Base-by-base conservation (phyloP, 2,888 invertebrate genomes). In the Eupithecia inturbata region DNA sequence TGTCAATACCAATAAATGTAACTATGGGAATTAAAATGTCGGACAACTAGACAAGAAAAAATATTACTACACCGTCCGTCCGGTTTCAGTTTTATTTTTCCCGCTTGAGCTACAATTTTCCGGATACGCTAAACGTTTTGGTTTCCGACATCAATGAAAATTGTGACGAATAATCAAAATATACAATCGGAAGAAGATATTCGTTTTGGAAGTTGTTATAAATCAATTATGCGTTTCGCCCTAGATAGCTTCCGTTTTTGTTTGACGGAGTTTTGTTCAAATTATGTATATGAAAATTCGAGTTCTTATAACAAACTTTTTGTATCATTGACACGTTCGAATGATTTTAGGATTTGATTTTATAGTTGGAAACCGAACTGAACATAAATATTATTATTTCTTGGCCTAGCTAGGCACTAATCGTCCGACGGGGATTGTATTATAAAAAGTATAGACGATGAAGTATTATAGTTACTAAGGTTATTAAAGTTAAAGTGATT, bases 111-210 rank as follows among this genome's bases (percentile, higher is more conserved):
- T 67, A 53, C 64, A 57, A 22, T 26, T 72, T 73, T 75, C 68
- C 77, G 79, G 79, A 79, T 74, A 73, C 70, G n/a, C 72, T 67
- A 64, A 70, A 72, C 75, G 71, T 79, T 70, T 70, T 75, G 62
- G 70, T 60, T 75, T 80, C 78, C 80, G 79, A 69, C 53, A 75
- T 31, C 70, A 39, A 77, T 78, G 45, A 12, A 60, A 57, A 33
- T 69, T 75, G 75, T 67, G 75, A 77, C 67, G 60, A 31, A 71
- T 72, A 12, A 66, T 78, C 66, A 72, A 67, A 31, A 73, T 66
- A 36, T 31, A 63, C n/a, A 36, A 31, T 71, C 62, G 74, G 80
- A 79, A 74, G 67, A 66, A 62, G 62, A 62, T 67, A 71, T 77
- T 70, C 49, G 68, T 62, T 70, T n/a, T 22, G 70, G 75, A 72